Percentiles rank a stretch among this genome's conserved stretches.
Conservation (phyloP, 2,888 invertebrate species). For the Oscheius sp. region DNA sequence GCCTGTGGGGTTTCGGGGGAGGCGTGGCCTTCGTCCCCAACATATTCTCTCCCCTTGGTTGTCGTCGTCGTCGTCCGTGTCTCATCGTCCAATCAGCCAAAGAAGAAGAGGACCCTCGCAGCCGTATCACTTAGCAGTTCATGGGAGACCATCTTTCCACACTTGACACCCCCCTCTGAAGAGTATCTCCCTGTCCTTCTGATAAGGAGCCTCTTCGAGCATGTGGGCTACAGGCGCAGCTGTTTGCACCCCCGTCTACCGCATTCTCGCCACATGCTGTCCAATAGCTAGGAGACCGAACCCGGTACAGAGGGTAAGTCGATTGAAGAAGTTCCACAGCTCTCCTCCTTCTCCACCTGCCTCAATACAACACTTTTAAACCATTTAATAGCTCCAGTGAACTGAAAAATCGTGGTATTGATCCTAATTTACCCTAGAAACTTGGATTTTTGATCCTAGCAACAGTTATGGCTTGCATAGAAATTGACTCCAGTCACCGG, state of each 20-base stretch:
- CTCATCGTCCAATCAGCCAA: neutral
- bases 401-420: no score
- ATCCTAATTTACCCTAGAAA: neutral
- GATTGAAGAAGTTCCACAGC: neutral
- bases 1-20: no score
- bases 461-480: neutral
- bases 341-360: no score
- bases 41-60: no score
- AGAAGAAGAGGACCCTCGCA: neutral
- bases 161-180: neutral
- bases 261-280: conserved; percentile 59
- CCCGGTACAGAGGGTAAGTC: conserved; percentile 13
- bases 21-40: no score
- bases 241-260: conserved; percentile 61
- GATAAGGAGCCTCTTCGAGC: conserved; percentile 33
- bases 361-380: neutral
- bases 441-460: neutral
- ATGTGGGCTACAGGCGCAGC: conserved; percentile 63
- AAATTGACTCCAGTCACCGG: neutral
- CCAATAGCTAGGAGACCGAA: conserved; percentile 53
- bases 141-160: conserved; percentile 12
- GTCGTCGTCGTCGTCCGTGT: neutral
- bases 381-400: neutral
- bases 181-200: neutral
- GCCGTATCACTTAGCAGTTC: neutral